Evolutionary conservation across 1,140 invertebrate species (phyloP), one percentile per base, ranked within the genome.

Genomic region (Yoshiicerus persimilis): DNA sequence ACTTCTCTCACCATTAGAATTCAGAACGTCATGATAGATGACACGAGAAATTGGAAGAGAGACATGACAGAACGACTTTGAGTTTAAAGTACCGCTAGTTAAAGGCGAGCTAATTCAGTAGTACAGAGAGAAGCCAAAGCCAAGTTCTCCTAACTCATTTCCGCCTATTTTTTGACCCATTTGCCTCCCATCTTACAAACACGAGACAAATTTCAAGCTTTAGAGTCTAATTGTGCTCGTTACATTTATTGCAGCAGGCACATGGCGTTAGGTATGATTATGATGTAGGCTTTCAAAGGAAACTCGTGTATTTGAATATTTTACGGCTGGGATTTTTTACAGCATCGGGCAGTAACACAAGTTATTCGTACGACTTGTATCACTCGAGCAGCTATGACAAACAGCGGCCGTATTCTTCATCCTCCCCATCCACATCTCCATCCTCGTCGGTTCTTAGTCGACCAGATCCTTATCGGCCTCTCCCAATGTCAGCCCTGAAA

Each of bases 381-480:
- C 70, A 84, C 9, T 20, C 47, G 20, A 83, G 75, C 85, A 36
- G 20, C 47, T 38, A 70, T 75, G 75, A 87, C 47, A 75, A 66
- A 77, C 86, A 87, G 23, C 86, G 86, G 25, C 64, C 64, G 16
- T 86, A 38, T 27, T 86, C 41, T 66, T 64, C 85, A 16, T 56
- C 41, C 56, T 62, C 38, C n/a, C 83, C 86, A 80, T 75, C 64
- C 16, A 87, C 34, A 25, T 39, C 84, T 86, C 36, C 41, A 9
- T 56, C 25, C 30, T 75, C 88, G n/a, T 9, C 86, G 86, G 90
- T 70, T 47, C 84, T 66, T 66, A 70, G 64, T 70, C 64, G 83
- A 47, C 83, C 83, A 39, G 87, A 90, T 75, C 87, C 89, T 30
- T 90, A 90, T 70, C 85, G 88, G 16, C 90, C 90, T 11, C 87